A percentile compares a stretch with the other conserved stretches of the same genome.
phyloP scores from a whole-genome alignment of 2,797 vertebrate genomes.

The Sphenodon punctatus region DNA sequence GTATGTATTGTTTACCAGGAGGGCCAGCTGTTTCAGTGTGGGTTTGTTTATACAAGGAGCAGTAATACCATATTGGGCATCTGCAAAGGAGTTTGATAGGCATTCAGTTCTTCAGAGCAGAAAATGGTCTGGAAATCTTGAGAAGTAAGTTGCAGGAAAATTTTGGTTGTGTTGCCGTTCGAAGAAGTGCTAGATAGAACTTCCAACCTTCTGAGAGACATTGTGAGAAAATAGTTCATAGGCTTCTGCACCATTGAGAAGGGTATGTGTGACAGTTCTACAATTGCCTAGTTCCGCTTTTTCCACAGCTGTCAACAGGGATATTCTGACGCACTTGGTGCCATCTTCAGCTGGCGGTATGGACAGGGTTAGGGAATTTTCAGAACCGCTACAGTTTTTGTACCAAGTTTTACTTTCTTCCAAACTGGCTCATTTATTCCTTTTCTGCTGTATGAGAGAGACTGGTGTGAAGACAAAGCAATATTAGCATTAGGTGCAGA shows the following conservation, averaged over 20 bases:
- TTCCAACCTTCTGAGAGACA: neutral
- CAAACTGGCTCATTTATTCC: neutral
- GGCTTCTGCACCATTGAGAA: neutral
- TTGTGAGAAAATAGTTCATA: neutral
- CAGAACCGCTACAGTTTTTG: too few relatives aligned
- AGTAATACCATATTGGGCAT: neutral
- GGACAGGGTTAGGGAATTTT: neutral
- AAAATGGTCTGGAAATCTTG: neutral
- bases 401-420: neutral
- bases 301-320: neutral
- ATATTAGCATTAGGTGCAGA: too few relatives aligned
- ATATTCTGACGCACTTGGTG: fast-evolving
- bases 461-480: too few relatives aligned
- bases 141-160: neutral
- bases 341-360: neutral
- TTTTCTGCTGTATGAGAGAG: neutral
- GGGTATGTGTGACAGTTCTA: neutral
- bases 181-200: fast-evolving
- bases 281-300: neutral
- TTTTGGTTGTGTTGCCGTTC: neutral
- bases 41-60: constrained; percentile 32
- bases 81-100: neutral
- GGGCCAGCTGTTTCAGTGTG: constrained; percentile 38
- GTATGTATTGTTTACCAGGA: constrained; percentile 26
- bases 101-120: neutral